These are phyloP conservation scores for Lucilia sericata DNA, from an alignment of 1,140 invertebrate genomes.

Conservation along the genomic window DNA sequence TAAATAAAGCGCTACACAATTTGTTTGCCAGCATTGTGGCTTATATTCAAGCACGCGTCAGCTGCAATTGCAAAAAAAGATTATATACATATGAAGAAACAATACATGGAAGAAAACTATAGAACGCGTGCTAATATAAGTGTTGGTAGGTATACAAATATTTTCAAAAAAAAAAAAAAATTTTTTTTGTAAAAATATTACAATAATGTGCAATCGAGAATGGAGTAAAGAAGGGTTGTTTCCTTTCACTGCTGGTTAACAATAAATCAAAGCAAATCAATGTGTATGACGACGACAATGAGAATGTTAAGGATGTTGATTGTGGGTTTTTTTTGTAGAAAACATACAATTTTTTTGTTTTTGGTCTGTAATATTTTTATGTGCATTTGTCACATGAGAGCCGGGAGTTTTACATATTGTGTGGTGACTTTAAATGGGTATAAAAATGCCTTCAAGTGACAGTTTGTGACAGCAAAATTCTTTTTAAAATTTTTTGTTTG, in stretches of 20 bases:
- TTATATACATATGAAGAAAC: neutral
- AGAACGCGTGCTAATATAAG: slow-evolving; percentile 40
- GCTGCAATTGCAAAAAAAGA: slow-evolving; percentile 16
- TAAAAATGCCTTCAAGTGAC: slow-evolving; percentile 48
- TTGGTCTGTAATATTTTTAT: too few relatives aligned
- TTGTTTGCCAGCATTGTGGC: neutral
- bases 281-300: slow-evolving; percentile 47
- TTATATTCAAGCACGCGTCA: slow-evolving; percentile 13
- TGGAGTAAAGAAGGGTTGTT: slow-evolving; percentile 21
- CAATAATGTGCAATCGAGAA: neutral
- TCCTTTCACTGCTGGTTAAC: slow-evolving; percentile 46
- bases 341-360: too few relatives aligned
- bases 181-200: neutral
- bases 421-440: neutral
- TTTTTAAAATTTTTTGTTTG: neutral
- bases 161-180: neutral
- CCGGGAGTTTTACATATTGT: neutral
- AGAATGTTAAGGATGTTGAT: neutral
- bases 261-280: slow-evolving; percentile 68
- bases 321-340: too few relatives aligned
- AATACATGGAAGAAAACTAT: neutral
- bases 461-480: slow-evolving; percentile 32
- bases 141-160: neutral
- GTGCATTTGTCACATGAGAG: neutral
- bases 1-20: neutral